Evolutionary conservation across 1,140 invertebrate species (phyloP).

Genomic region (Aplysia californica): DNA sequence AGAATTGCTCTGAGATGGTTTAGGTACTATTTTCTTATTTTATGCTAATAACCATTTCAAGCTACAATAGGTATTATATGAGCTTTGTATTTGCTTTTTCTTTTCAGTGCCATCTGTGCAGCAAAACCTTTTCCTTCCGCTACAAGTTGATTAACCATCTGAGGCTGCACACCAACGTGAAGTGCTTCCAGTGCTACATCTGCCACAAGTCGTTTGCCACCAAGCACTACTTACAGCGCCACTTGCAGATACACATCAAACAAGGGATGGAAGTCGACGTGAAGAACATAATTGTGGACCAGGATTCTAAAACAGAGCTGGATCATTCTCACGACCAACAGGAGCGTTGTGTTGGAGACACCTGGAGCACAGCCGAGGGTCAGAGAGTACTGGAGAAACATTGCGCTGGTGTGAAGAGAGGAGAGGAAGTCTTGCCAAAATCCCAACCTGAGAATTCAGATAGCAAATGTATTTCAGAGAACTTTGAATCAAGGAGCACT

Average conservation of each 20-base stretch:
- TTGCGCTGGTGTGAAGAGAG: not conserved
- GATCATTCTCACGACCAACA: not conserved
- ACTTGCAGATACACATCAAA: conserved; percentile 18
- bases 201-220: conserved; percentile 20
- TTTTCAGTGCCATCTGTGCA: conserved; percentile 21
- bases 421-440: not conserved
- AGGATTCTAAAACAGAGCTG: not conserved
- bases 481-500: too few species aligned
- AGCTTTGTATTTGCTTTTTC: not conserved
- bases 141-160: conserved; percentile 12
- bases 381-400: too few species aligned
- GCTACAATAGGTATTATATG: not conserved
- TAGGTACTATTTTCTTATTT: too few species aligned
- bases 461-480: too few species aligned
- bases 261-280: conserved; percentile 16
- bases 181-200: conserved; percentile 20
- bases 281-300: conserved; percentile 6
- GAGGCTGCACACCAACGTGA: conserved; percentile 9
- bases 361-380: too few species aligned
- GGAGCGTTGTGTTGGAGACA: too few species aligned
- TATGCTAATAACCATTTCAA: too few species aligned
- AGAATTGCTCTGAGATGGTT: too few species aligned
- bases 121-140: not conserved
- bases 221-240: conserved; percentile 14
- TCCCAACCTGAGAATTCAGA: not conserved